phyloP scores from a whole-genome alignment of 2,113 vertebrate species.

The Antechinus stuartii region DNA sequence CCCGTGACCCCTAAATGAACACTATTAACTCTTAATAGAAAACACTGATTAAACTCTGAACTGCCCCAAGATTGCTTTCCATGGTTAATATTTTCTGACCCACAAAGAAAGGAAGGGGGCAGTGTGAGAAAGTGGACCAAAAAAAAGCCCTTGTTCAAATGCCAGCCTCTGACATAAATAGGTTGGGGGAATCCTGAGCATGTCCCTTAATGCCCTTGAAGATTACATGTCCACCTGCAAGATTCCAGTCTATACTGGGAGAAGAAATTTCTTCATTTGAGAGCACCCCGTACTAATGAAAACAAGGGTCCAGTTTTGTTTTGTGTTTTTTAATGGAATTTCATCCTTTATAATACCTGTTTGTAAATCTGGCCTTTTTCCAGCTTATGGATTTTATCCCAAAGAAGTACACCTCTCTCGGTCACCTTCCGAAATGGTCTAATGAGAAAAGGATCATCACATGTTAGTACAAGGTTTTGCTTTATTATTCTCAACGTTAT shows the following conservation, averaged over 20 bases:
- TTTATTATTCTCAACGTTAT: not conserved
- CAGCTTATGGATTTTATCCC: slow-evolving; percentile 96
- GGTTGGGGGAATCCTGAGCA: not conserved
- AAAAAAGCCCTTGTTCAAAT: not conserved
- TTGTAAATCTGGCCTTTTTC: slow-evolving; percentile 99
- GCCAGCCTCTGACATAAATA: not conserved
- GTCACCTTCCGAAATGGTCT: slow-evolving; percentile 97
- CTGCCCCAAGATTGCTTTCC: not conserved
- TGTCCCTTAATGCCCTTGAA: not conserved
- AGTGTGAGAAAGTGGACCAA: not conserved
- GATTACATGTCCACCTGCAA: not conserved
- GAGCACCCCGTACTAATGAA: not conserved
- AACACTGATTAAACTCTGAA: not conserved
- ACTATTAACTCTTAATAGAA: not conserved
- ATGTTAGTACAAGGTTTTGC: not conserved
- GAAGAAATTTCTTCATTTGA: not conserved
- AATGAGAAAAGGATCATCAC: not conserved
- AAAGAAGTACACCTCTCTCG: slow-evolving; percentile 94
- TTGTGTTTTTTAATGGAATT: not conserved
- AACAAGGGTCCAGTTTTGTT: not conserved
- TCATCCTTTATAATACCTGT: slow-evolving; percentile 86
- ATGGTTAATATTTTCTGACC: not conserved
- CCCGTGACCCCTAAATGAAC: not conserved
- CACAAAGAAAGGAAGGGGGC: not conserved
- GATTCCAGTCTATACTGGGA: not conserved